Evolutionary conservation across 2,113 vertebrate genomes (phyloP).

Genomic region (Campylomormyrus numenius): DNA sequence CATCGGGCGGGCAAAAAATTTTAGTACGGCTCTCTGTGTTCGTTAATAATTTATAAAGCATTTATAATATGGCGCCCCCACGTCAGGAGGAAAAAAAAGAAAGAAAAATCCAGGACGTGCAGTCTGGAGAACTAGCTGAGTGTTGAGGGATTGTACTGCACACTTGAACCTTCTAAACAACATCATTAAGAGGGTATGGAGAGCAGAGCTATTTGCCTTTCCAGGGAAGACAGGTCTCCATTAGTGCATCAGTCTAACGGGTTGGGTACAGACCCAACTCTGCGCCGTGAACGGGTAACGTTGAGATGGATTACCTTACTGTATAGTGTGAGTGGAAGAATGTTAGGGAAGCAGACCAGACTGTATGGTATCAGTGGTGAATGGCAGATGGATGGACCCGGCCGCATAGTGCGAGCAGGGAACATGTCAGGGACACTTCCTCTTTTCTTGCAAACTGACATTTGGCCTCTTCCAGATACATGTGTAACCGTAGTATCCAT

Average conservation of each 20-base stretch:
- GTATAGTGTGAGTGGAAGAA: background rate
- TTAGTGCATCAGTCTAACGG: background rate
- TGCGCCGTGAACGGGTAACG: background rate
- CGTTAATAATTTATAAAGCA: constrained; percentile 35
- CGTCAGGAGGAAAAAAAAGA: background rate
- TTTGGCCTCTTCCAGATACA: background rate
- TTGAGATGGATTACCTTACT: background rate
- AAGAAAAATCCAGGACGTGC: constrained; percentile 4
- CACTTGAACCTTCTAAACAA: constrained; percentile 19
- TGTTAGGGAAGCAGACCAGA: background rate
- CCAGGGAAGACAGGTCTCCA: constrained; percentile 9
- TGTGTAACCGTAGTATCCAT: background rate
- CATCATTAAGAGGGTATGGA: constrained; percentile 15
- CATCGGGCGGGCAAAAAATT: constrained; percentile 23
- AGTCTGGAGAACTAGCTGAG: constrained; percentile 8
- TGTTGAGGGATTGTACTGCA: constrained; percentile 8
- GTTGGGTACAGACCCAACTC: constrained; percentile 2
- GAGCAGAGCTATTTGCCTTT: constrained; percentile 15
- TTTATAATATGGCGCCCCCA: constrained; percentile 30
- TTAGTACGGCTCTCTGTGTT: constrained; percentile 24
- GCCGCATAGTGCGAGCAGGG: background rate
- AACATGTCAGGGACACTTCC: background rate
- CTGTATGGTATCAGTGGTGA: background rate
- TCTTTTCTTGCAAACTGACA: background rate
- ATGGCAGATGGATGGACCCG: background rate